Conservation (phyloP, 2,888 invertebrate species). For the Polyommatus icarus region DNA sequence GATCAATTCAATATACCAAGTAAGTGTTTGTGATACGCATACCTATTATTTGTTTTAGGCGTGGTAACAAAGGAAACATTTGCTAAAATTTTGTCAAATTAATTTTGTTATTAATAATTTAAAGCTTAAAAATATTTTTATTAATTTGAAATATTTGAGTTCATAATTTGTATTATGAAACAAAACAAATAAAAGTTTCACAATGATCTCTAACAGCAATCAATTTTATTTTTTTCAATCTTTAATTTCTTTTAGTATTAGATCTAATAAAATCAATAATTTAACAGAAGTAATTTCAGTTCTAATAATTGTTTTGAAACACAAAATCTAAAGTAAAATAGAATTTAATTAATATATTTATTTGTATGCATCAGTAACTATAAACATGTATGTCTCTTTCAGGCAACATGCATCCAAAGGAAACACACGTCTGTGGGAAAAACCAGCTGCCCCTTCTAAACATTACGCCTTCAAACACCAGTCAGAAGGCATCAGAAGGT, state of each 20-base stretch:
- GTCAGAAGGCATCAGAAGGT: conserved; percentile 56
- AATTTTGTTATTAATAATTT: not conserved
- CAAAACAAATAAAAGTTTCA: too few relatives aligned
- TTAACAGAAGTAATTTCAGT: not conserved
- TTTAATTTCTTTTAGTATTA: not conserved
- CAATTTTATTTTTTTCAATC: too few relatives aligned
- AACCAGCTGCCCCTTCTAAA: conserved; percentile 60
- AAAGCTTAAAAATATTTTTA: too few relatives aligned
- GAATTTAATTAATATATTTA: not conserved
- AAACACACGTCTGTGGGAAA: conserved; percentile 64
- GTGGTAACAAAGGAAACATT: not conserved
- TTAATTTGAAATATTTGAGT: too few relatives aligned
- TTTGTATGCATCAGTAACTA: conserved; percentile 14
- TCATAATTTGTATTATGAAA: too few relatives aligned
- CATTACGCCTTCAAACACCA: conserved; percentile 61
- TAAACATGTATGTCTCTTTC: conserved; percentile 33
- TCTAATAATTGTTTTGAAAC: not conserved
- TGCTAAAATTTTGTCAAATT: not conserved
- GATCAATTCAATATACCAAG: conserved; percentile 38
- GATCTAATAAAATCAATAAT: too few relatives aligned
- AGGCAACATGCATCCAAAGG: conserved; percentile 67
- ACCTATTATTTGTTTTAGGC: conserved; percentile 13
- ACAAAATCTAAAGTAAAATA: not conserved
- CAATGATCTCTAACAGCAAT: too few relatives aligned
- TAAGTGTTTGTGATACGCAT: conserved; percentile 32